Evolutionary conservation across 2,113 vertebrate genomes (phyloP), one percentile per base, ranked within the genome.

Genomic region (Heteronetta atricapilla): DNA sequence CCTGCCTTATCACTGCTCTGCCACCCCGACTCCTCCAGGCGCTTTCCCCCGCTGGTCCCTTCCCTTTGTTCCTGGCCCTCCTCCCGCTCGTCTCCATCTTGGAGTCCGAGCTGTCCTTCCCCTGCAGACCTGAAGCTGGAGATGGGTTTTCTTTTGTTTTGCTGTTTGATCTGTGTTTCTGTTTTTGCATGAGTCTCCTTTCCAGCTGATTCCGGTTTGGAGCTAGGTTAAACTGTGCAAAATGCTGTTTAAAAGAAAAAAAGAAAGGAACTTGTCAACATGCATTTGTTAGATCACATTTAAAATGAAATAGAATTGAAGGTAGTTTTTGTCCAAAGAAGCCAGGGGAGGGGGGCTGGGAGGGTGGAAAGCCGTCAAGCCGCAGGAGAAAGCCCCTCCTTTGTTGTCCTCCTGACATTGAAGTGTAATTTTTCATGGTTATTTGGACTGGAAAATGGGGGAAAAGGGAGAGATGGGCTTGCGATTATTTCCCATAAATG

Each of bases 401-500:
- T 98, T 99, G 98, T 99, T 98, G 98, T 98, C 97, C 98, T 97
- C 93, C 98, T 99, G 98, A 99, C 98, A 98, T 98, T 98, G 99
- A 98, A 98, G 98, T 99, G 98, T 99, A 99, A 99, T 99, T 99
- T 99, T 99, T 99, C 99, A 99, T 99, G 98, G 98, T 99, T 99
- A 98, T 99, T 99, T 99, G 98, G 99, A 98, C 98, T 99, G 98
- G 98, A 99, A 99, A 99, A 99, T 99, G 97, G 96, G 93, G 96
- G 79, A 91, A 98, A 98, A 98, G 98, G 98, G 98, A 98, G 98
- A 97, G 97, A 98, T 97, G 97, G 98, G 98, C 98, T 99, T 98
- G 98, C 94, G 98, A 99, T 99, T 99, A 99, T 99, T 99, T 99
- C 99, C 98, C 98, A 98, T 99, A 99, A 99, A 98, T 99, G 99